Evolutionary conservation across 2,888 invertebrate species (phyloP).

Genomic region (Elaeidobius kamerunicus): DNA sequence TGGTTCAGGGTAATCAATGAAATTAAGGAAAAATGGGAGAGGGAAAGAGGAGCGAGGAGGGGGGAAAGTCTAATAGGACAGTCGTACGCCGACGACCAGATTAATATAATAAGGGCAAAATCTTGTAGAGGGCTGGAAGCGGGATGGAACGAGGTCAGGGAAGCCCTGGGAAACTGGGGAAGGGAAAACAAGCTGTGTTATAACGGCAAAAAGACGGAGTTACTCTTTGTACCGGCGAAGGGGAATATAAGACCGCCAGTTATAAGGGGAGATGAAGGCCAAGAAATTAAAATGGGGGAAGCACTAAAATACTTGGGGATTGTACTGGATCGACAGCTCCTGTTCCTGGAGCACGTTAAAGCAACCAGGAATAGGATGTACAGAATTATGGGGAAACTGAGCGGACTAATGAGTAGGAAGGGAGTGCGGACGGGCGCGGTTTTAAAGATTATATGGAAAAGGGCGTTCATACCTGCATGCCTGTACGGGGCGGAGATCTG

Average conservation of each 20-base stretch:
- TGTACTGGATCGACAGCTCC: constrained; percentile 14
- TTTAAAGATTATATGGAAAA: not conserved
- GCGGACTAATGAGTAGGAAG: constrained; percentile 2
- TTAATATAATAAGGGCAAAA: not conserved
- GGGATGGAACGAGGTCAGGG: constrained; percentile 27
- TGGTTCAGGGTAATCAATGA: constrained; percentile 30
- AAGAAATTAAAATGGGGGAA: not conserved
- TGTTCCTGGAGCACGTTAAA: constrained; percentile 17
- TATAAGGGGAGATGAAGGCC: constrained; percentile 10
- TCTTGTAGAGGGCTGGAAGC: constrained; percentile 20
- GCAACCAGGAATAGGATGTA: not conserved
- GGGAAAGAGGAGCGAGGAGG: too few species aligned
- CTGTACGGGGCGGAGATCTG: constrained; percentile 33
- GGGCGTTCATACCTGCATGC: constrained; percentile 12
- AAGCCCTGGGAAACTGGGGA: constrained; percentile 27
- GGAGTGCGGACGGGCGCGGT: not conserved
- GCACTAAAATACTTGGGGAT: constrained; percentile 25
- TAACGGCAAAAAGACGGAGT: constrained; percentile 17
- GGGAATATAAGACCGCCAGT: too few species aligned
- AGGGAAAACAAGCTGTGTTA: constrained; percentile 22
- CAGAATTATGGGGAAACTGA: not conserved
- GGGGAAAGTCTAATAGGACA: too few species aligned
- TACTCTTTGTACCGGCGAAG: constrained; percentile 18
- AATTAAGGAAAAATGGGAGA: constrained; percentile 4
- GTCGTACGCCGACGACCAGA: constrained; percentile 10